These are phyloP conservation scores for Metopolophium dirhodum DNA, from an alignment of 1,140 invertebrate genomes.

Conservation along the genomic window DNA sequence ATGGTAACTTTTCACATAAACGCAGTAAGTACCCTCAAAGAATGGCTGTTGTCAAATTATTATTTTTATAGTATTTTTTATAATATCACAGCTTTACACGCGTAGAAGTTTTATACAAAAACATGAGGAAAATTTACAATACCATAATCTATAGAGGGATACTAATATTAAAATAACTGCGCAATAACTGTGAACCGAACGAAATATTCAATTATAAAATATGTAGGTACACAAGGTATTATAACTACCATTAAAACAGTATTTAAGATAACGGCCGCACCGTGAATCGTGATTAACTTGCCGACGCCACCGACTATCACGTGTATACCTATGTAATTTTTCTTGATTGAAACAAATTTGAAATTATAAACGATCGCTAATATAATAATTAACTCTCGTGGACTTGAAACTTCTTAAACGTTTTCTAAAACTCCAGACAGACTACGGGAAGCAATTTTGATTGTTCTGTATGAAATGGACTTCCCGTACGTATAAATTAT, in stretches of 20 bases:
- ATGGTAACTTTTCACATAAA: conserved; percentile 51
- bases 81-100: background rate
- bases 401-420: background rate
- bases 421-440: background rate
- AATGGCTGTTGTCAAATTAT: conserved; percentile 18
- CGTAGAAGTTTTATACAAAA: background rate
- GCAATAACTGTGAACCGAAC: background rate
- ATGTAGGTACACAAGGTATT: background rate
- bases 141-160: background rate
- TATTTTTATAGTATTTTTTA: conserved; percentile 6
- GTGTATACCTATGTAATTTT: background rate
- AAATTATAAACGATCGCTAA: background rate
- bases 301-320: background rate
- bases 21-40: background rate
- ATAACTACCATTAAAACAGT: background rate
- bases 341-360: background rate
- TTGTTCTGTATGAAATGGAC: conserved; percentile 1
- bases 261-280: background rate
- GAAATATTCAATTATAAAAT: background rate
- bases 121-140: background rate
- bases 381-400: background rate
- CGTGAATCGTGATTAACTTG: background rate
- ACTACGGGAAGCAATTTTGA: background rate
- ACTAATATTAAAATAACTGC: background rate
- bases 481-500: conserved; percentile 29